These are phyloP conservation scores for Lochmaea capreae DNA, from an alignment of 2,888 invertebrate species.

Conservation along the genomic window DNA sequence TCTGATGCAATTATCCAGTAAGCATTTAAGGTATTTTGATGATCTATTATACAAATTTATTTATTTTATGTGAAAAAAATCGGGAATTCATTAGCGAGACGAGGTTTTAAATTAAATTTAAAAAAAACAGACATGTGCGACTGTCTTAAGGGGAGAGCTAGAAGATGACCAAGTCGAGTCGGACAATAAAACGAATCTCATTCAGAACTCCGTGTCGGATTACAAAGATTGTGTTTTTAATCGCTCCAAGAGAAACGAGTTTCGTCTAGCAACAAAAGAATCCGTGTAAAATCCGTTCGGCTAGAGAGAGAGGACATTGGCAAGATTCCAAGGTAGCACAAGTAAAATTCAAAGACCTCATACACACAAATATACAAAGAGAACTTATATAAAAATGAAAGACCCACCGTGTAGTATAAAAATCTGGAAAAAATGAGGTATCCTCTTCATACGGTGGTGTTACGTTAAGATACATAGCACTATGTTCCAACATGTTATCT, in stretches of 20 bases:
- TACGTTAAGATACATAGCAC: constrained; percentile 63
- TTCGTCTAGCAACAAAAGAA: constrained; percentile 49
- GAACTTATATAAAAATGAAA: constrained; percentile 1
- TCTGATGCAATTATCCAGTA: constrained; percentile 18
- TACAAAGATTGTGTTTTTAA: constrained; percentile 46
- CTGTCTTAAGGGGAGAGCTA: constrained; percentile 10
- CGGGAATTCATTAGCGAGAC: not conserved
- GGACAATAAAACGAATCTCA: constrained; percentile 30
- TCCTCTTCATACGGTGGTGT: constrained; percentile 63
- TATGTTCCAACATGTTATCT: constrained; percentile 62
- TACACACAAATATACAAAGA: constrained; percentile 31
- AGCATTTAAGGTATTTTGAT: constrained; percentile 23
- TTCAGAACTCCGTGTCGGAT: constrained; percentile 45
- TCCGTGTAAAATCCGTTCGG: constrained; percentile 42
- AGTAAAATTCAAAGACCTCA: constrained; percentile 43
- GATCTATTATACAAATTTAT: constrained; percentile 7
- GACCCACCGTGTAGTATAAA: constrained; percentile 63
- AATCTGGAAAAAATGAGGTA: constrained; percentile 63
- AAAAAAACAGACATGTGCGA: not conserved
- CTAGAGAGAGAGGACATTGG: constrained; percentile 42
- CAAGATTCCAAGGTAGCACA: constrained; percentile 43
- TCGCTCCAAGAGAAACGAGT: constrained; percentile 45
- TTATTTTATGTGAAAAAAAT: not conserved
- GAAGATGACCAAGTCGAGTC: constrained; percentile 1
- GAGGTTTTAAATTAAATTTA: not conserved